Base-by-base conservation (phyloP, 2,888 invertebrate genomes). In the Podotricha telesiphe region DNA sequence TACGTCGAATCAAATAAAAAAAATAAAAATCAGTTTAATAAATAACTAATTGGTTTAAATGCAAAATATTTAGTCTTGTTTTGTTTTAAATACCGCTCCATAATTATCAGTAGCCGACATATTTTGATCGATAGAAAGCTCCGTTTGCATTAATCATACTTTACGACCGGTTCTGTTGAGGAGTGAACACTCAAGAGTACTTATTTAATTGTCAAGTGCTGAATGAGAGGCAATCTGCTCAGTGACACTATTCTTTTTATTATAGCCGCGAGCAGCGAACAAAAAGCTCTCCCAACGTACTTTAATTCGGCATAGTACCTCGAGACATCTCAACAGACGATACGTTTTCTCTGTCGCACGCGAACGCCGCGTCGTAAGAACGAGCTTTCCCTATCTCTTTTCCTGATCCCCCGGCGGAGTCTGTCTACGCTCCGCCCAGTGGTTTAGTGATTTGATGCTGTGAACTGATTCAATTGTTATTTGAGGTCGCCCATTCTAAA, bases 361-460 rank as follows among this genome's bases (percentile, higher is more conserved):
- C 76, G 75, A 70, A 75, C 75, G 72, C 61, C 69, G 67, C 75
- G 73, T 69, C 75, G 76, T 75, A 74, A 76, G 76, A 82, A 79
- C 82, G 76, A 72, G 81, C 81, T 80, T 83, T 75, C 77, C 79
- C 87, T 83, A 83, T 91, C 92, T 86, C 88, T 87, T 82, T 92
- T 85, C 75, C 76, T 88, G 78, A 83, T 84, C 87, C 87, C 86
- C 86, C 90, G 86, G 88, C 81, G 91, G 93, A 91, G 91, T 89
- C 91, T 87, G 88, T 82, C 85, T 86, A 86, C 82, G 91, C 93
- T 86, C 93, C 93, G 93, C 93, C 93, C 93, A 89, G 91, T 88
- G 93, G 93, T 93, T 93, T 92, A 93, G 93, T 92, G 93, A 93
- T 93, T 93, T 93, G 93, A 93, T 93, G 93, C 93, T 92, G 93